Conservation (phyloP, 1,140 invertebrate species). For the Mactra quadrangularis region DNA sequence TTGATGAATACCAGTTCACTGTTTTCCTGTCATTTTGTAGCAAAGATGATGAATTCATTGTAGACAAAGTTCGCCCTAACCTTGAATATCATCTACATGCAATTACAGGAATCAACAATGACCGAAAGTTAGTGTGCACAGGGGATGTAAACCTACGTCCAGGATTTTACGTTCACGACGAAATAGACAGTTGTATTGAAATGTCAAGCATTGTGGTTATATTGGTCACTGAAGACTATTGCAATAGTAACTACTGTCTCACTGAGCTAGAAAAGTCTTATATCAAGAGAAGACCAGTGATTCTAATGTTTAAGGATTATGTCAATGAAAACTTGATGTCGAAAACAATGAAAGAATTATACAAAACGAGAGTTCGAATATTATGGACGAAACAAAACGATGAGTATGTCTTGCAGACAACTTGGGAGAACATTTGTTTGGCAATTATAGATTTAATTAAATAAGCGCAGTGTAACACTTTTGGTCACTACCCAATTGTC, state of each 20-base stretch:
- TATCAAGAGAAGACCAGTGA: slow-evolving; percentile 5
- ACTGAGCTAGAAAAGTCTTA: slow-evolving; percentile 6
- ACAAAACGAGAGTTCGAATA: slow-evolving; percentile 18
- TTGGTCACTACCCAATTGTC: too few species aligned
- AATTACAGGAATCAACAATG: slow-evolving; percentile 1
- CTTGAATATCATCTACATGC: not conserved
- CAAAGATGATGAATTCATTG: slow-evolving; percentile 12
- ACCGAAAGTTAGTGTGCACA: slow-evolving; percentile 14
- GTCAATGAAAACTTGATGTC: not conserved
- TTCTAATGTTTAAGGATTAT: slow-evolving; percentile 28
- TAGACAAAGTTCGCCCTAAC: not conserved
- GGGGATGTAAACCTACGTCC: slow-evolving; percentile 11
- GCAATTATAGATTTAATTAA: slow-evolving; percentile 17
- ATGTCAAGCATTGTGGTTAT: slow-evolving; percentile 3
- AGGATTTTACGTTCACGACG: slow-evolving; percentile 18
- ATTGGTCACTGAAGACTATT: not conserved
- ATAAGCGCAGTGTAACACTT: too few species aligned
- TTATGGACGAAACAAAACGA: slow-evolving; percentile 5
- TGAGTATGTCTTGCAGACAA: slow-evolving; percentile 4
- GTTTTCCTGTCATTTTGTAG: slow-evolving; percentile 9
- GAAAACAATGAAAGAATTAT: slow-evolving; percentile 29
- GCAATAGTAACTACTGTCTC: not conserved
- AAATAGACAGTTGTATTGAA: not conserved
- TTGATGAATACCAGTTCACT: not conserved
- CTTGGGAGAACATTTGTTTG: slow-evolving; percentile 26